Conservation (phyloP, 2,797 vertebrate species). For the Sebastes vulpes region DNA sequence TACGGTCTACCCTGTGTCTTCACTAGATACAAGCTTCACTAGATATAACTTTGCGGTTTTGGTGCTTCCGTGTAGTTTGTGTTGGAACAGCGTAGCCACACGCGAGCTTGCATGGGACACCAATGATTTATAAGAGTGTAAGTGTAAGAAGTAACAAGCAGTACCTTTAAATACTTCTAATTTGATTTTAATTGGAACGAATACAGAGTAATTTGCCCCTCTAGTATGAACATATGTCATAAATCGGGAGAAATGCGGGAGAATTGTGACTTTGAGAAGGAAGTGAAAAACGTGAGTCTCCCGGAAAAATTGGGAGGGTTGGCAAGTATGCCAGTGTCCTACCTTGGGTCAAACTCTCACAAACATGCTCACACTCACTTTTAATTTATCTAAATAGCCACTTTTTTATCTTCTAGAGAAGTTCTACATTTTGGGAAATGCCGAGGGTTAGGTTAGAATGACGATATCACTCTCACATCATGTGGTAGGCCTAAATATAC, state of each 20-base stretch:
- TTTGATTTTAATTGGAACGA: too few species aligned
- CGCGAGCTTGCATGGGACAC: too few species aligned
- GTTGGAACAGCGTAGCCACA: too few species aligned
- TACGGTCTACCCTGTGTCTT: too few species aligned
- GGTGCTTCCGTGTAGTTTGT: too few species aligned
- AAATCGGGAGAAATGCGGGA: background rate
- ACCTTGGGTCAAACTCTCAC: slow-evolving; percentile 6
- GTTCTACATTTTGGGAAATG: background rate
- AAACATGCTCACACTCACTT: background rate
- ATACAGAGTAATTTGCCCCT: too few species aligned
- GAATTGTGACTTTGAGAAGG: background rate
- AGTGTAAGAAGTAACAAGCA: too few species aligned
- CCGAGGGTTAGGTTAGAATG: background rate
- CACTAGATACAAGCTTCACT: too few species aligned
- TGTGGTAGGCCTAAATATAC: background rate
- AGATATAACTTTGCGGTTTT: too few species aligned
- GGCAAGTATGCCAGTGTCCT: too few species aligned
- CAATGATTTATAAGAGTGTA: too few species aligned
- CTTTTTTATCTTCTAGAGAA: background rate
- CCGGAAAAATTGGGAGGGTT: background rate
- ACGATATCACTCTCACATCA: background rate
- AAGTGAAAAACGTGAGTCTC: background rate
- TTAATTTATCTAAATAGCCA: background rate
- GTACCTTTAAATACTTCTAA: too few species aligned
- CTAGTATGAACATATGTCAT: background rate